phyloP scores from a whole-genome alignment of 2,113 vertebrate genomes.

The Indri indri region DNA sequence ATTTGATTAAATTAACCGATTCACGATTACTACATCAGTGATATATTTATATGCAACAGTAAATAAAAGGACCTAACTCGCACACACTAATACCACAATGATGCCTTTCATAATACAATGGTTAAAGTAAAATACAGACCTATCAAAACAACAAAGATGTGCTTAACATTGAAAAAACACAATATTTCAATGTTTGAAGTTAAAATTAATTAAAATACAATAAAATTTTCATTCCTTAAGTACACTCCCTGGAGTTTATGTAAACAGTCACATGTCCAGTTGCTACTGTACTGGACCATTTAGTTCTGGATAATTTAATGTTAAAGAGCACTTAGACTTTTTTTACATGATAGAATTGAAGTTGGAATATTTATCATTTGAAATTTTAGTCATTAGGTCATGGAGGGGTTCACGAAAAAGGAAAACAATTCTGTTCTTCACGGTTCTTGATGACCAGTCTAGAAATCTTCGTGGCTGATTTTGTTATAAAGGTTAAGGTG shows the following conservation, averaged over 20 bases:
- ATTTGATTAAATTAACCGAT: not conserved
- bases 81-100: not conserved
- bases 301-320: not conserved
- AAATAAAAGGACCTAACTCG: not conserved
- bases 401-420: not conserved
- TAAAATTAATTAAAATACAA: not conserved
- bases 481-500: not conserved
- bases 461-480: not conserved
- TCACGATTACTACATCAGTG: not conserved
- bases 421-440: not conserved
- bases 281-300: not conserved
- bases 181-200: not conserved
- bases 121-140: not conserved
- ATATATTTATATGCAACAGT: not conserved
- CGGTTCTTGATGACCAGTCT: not conserved
- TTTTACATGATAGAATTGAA: not conserved
- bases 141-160: not conserved
- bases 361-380: not conserved
- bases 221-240: not conserved
- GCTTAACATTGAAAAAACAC: not conserved
- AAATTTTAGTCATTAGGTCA: not conserved
- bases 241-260: not conserved
- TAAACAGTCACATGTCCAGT: not conserved
- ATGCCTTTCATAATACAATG: not conserved
- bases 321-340: not conserved